Conservation (phyloP, 2,888 invertebrate species). For the Eutolmus rufibarbis region DNA sequence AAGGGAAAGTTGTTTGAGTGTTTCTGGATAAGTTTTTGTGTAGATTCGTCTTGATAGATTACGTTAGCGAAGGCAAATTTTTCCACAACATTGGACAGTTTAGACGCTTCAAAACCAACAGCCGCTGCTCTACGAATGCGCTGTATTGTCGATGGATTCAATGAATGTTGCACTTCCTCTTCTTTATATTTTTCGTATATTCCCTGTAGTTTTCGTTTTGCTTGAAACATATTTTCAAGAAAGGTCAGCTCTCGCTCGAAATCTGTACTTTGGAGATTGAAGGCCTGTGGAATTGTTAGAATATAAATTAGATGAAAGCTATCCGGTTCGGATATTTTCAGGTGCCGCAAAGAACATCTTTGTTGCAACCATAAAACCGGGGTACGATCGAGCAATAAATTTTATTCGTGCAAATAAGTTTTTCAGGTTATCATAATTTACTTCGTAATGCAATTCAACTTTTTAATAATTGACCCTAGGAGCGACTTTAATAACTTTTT, state of each 20-base stretch:
- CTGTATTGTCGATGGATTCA: conserved; percentile 51
- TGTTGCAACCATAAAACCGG: too few species aligned
- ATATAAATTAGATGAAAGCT: neutral
- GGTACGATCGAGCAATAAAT: too few species aligned
- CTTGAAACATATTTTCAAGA: conserved; percentile 68
- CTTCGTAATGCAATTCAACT: too few species aligned
- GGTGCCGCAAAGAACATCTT: too few species aligned
- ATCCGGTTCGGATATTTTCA: too few species aligned
- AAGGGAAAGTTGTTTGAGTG: conserved; percentile 55
- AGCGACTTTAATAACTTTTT: neutral
- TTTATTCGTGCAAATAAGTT: too few species aligned
- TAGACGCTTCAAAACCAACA: conserved; percentile 68
- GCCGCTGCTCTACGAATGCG: conserved; percentile 67
- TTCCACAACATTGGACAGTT: conserved; percentile 69
- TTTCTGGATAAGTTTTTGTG: conserved; percentile 54
- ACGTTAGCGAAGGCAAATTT: conserved; percentile 64
- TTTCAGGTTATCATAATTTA: too few species aligned
- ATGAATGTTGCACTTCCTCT: conserved; percentile 49
- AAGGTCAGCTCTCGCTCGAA: conserved; percentile 74
- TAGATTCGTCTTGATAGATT: conserved; percentile 52
- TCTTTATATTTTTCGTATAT: conserved; percentile 57
- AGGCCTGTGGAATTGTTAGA: conserved; percentile 68
- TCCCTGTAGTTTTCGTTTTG: conserved; percentile 56
- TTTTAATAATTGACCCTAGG: neutral
- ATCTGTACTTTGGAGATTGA: conserved; percentile 70